Evolutionary conservation across 2,888 invertebrate genomes (phyloP).

Genomic region (Phymatocera aterrima): DNA sequence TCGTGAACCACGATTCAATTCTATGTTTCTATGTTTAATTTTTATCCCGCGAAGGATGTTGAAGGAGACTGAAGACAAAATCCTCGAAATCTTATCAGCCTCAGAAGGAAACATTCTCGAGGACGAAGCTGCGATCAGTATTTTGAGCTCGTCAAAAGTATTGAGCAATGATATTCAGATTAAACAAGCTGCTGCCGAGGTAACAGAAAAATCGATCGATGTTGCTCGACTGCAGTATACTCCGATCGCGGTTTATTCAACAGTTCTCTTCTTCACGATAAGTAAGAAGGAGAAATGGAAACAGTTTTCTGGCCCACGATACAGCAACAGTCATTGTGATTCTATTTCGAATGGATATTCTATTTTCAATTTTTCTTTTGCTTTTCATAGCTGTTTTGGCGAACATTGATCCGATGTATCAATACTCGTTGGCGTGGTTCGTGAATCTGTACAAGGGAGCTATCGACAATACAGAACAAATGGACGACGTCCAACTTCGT

Average conservation of each 20-base stretch:
- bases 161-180: conserved; percentile 93
- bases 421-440: conserved; percentile 96
- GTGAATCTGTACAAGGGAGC: conserved; percentile 90
- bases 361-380: not conserved
- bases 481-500: conserved; percentile 87
- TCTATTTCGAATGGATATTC: not conserved
- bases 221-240: conserved; percentile 89
- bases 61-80: conserved; percentile 94
- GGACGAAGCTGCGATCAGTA: conserved; percentile 91
- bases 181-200: conserved; percentile 92
- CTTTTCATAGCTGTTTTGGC: conserved; percentile 85
- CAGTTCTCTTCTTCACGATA: conserved; percentile 93
- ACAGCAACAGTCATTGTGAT: no score
- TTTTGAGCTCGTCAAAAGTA: conserved; percentile 92
- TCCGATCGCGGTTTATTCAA: conserved; percentile 93
- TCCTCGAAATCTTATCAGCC: conserved; percentile 85
- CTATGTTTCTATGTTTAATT: not conserved
- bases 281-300: conserved; percentile 74
- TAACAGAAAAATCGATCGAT: conserved; percentile 94
- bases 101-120: conserved; percentile 90
- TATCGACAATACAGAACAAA: conserved; percentile 90
- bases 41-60: no score
- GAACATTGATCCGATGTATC: conserved; percentile 98
- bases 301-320: no score
- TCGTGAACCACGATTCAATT: not conserved